Base-by-base conservation (phyloP, 2,888 invertebrate species). In the Drosophila peninsularis region DNA sequence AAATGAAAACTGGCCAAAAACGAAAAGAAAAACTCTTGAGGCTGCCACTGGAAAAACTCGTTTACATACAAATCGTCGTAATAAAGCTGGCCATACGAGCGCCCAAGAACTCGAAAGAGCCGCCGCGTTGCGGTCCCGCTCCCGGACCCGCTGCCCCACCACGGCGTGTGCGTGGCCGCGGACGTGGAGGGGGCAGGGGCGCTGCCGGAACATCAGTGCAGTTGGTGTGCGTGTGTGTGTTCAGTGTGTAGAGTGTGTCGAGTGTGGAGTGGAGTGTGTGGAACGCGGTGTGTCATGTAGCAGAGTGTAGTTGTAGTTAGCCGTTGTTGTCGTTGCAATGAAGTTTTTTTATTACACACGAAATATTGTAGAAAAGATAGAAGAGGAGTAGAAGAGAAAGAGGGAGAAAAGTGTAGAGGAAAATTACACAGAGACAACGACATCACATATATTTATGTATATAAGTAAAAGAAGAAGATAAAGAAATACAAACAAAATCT, bases 51-150 rank as follows among this genome's bases (percentile, higher is more conserved):
- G 89, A 90, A 88, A 90, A 90, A 90, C 90, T 90, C 85, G 90
- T 90, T 91, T 91, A 91, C 91, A 90, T 91, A 91, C 91, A 91
- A 91, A 91, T 87, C 80, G 90, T 90, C 85, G 91, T 91, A 81
- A 91, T 91, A 90, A 91, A 91, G 90, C 90, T 91, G 88, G 91
- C 90, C 91, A 91, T 91, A 78, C 91, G 91, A 81, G 90, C 90
- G 83, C 91, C 91, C 87, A 91, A 91, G 88, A 91, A 90, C 88
- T 91, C 91, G 90, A 91, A 90, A 73, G 91, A 91, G 90, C 89
- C 86, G 75, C 84, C 84, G 56, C 83, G 88, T 47, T 88, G 84
- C 65, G 84, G 77, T 64, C 73, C 86, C 78, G 68, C 50, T 14
- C 55, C 42, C 39, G 42, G 7, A 9, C 62, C 60, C 49, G 62